These are phyloP conservation scores for Molothrus aeneus DNA, from an alignment of 2,797 vertebrate species.

Conservation along the genomic window DNA sequence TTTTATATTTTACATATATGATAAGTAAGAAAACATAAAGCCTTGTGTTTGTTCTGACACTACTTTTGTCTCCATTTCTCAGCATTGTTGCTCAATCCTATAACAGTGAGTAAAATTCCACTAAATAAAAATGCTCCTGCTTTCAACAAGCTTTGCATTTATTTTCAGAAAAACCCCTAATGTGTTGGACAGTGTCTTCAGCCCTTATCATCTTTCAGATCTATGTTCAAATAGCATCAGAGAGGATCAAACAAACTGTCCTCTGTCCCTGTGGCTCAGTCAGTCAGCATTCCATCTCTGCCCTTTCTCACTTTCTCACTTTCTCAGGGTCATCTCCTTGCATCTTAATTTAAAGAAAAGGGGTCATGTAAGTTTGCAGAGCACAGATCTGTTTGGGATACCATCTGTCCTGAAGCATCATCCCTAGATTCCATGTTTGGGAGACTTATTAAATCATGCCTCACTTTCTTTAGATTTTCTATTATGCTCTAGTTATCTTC, in stretches of 20 bases:
- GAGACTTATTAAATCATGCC: background rate
- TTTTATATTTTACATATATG: background rate
- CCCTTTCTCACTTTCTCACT: slow-evolving; percentile 4
- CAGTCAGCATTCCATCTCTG: slow-evolving; percentile 10
- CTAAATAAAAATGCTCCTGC: background rate
- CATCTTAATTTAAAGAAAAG: background rate
- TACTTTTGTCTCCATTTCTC: background rate
- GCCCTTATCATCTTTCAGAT: background rate
- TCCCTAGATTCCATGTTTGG: background rate
- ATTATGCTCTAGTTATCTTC: background rate
- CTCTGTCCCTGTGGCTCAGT: background rate
- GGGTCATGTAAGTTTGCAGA: slow-evolving; percentile 25
- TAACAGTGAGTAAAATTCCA: background rate
- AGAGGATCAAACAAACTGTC: background rate
- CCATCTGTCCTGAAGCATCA: background rate
- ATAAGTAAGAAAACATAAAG: background rate
- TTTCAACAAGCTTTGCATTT: background rate
- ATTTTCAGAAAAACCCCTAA: background rate
- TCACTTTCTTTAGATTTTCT: background rate
- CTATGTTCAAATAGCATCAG: background rate
- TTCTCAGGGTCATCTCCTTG: slow-evolving; percentile 16
- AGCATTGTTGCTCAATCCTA: background rate
- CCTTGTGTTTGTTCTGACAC: background rate
- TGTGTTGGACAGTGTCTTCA: background rate
- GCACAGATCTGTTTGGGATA: background rate